Evolutionary conservation across 2,888 invertebrate species (phyloP).

Genomic region (Eulithis prunata): DNA sequence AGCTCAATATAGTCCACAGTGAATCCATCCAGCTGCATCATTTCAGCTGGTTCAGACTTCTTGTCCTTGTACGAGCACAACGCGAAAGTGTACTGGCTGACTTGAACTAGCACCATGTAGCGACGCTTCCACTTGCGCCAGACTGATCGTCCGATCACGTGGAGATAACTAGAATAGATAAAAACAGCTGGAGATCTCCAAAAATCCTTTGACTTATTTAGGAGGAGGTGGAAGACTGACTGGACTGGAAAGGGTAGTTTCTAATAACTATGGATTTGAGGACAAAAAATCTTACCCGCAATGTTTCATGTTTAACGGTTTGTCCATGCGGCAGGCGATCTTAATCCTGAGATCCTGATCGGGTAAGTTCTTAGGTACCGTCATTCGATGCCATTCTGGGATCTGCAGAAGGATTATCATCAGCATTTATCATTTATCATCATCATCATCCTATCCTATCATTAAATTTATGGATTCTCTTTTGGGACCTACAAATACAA

Average conservation of each 20-base stretch:
- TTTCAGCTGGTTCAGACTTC: conserved; percentile 99
- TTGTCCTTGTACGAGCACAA: conserved; percentile 99
- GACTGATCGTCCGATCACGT: conserved; percentile 95
- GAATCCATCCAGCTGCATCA: conserved; percentile 99
- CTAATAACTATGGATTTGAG: too few species aligned
- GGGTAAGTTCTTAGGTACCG: conserved; percentile 95
- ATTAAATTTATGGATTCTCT: too few species aligned
- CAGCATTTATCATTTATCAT: too few species aligned
- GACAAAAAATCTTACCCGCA: conserved; percentile 87
- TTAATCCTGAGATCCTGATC: conserved; percentile 98
- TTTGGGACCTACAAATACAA: too few species aligned
- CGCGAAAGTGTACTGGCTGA: conserved; percentile 99
- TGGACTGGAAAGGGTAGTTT: too few species aligned
- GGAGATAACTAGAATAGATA: conserved; percentile 86
- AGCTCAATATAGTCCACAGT: conserved; percentile 99
- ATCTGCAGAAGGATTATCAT: conserved; percentile 76
- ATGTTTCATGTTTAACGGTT: conserved; percentile 99
- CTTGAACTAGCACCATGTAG: conserved; percentile 99
- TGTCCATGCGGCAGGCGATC: conserved; percentile 99
- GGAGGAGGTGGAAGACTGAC: too few species aligned
- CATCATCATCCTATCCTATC: too few species aligned
- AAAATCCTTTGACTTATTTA: too few species aligned
- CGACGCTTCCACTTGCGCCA: conserved; percentile 99
- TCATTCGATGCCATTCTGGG: conserved; percentile 99
- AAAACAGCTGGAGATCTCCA: too few species aligned